Conservation (phyloP, 2,888 invertebrate genomes). For the Abrostola tripartita region DNA sequence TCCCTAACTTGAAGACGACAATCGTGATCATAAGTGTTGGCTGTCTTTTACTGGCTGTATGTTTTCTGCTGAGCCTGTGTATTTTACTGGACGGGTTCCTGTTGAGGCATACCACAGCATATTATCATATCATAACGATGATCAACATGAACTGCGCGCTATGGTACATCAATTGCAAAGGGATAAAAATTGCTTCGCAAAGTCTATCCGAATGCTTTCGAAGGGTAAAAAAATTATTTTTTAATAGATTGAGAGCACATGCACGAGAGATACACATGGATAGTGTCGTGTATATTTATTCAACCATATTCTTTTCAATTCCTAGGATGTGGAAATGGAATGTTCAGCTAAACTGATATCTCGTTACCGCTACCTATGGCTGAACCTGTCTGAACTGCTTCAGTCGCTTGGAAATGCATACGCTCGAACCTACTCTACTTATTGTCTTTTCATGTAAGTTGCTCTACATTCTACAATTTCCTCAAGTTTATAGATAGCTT, state of each 20-base stretch:
- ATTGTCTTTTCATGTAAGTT: slow-evolving; percentile 90
- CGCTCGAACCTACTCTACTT: slow-evolving; percentile 90
- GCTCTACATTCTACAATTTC: neutral
- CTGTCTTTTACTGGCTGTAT: slow-evolving; percentile 89
- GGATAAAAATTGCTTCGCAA: slow-evolving; percentile 89
- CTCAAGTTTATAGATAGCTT: no score
- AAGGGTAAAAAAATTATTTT: slow-evolving; percentile 69
- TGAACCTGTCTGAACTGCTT: slow-evolving; percentile 90
- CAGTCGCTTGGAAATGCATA: slow-evolving; percentile 91
- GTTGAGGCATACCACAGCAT: slow-evolving; percentile 89
- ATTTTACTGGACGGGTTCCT: slow-evolving; percentile 90
- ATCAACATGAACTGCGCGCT: slow-evolving; percentile 92
- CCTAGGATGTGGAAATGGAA: slow-evolving; percentile 87
- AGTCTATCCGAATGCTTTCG: slow-evolving; percentile 86
- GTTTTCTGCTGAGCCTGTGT: slow-evolving; percentile 89
- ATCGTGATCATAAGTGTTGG: slow-evolving; percentile 90
- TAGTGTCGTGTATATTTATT: no score
- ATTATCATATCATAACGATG: slow-evolving; percentile 91
- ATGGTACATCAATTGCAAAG: slow-evolving; percentile 91
- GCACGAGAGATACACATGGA: neutral
- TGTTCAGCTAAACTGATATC: slow-evolving; percentile 88
- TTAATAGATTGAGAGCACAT: no score
- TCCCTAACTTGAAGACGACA: slow-evolving; percentile 88
- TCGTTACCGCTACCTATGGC: slow-evolving; percentile 90
- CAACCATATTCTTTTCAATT: neutral